Evolutionary conservation across 2,888 invertebrate species (phyloP).

Genomic region (Trypoxylon attenuatum): DNA sequence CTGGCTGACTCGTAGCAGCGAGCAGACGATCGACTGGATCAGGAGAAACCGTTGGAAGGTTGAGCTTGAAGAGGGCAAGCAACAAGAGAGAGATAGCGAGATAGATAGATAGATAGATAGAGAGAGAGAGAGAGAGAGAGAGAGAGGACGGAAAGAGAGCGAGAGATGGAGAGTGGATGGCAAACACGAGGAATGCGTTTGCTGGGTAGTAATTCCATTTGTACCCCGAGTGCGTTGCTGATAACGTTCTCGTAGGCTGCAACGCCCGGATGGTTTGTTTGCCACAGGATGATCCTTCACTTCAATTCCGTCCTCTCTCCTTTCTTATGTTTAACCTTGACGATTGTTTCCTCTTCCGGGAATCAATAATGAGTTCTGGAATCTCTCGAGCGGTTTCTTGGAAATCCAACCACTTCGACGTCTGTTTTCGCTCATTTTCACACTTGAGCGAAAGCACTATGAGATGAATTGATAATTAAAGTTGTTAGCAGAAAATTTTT

Average conservation of each 20-base stretch:
- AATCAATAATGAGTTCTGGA: too few relatives aligned
- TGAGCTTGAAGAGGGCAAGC: not conserved
- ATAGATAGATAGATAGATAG: constrained; percentile 1
- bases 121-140: constrained; percentile 12
- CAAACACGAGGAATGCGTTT: constrained; percentile 55
- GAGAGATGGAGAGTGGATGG: constrained; percentile 16
- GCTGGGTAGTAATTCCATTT: constrained; percentile 51
- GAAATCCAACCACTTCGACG: too few relatives aligned
- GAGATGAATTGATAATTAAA: too few relatives aligned
- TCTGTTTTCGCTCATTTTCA: too few relatives aligned
- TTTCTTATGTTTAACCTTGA: too few relatives aligned
- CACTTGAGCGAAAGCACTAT: too few relatives aligned
- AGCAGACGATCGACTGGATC: not conserved
- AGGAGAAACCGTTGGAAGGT: not conserved
- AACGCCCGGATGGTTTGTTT: constrained; percentile 17
- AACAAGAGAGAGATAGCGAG: not conserved
- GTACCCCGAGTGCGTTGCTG: constrained; percentile 38
- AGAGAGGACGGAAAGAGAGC: not conserved
- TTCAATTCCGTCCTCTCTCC: too few relatives aligned
- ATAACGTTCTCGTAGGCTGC: constrained; percentile 51
- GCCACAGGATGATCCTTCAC: not conserved
- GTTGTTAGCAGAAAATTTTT: too few relatives aligned
- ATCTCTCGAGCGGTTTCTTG: too few relatives aligned
- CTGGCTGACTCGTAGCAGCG: not conserved
- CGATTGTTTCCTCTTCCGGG: too few relatives aligned